Base-by-base conservation (phyloP, 2,113 vertebrate genomes). In the Embiotoca jacksoni region DNA sequence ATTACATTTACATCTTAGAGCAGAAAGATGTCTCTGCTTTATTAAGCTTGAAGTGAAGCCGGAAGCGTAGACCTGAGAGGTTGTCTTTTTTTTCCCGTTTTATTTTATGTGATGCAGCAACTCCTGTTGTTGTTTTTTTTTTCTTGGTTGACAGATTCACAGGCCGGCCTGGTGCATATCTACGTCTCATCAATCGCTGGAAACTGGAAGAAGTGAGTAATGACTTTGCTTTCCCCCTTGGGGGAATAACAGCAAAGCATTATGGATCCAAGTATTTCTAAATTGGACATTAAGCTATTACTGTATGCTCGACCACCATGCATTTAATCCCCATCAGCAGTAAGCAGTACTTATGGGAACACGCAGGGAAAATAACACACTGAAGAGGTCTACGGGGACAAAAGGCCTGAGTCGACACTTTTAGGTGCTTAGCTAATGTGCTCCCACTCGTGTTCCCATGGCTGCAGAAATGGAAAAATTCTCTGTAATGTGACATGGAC, bases 131-230 rank as follows among this genome's bases (percentile, higher is more conserved):
- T 13, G 23, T 23, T 23, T 23, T 8, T 53, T 56, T n/a, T n/a
- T 33, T 33, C 50, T 10, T 53, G 23, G 89, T 80, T 92, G 93
- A 69, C 94, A 98, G 97, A 92, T 98, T 98, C 90, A 97, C 97
- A 78, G 97, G 97, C 88, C 95, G 97, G 83, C 97, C 97, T 72
- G 97, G 97, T 92, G 96, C 96, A 84, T 98, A 98, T 92, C 92
- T 98, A 86, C 96, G 96, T 88, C 95, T 98, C 91, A 96, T 98
- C 94, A 97, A 97, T 91, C 94, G 95, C 85, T 98, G 97, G 97
- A 96, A 97, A 85, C 92, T 98, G 83, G 97, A 98, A 93, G 97
- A 98, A 95, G 97, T 97, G 80, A 93, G 96, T 95, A 71, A 72
- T 56, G 46, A 64, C 47, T 61, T 79, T 32, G 7, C 35, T 54